These are phyloP conservation scores for Lucifuga dentata DNA, from an alignment of 2,113 vertebrate genomes.

Conservation along the genomic window DNA sequence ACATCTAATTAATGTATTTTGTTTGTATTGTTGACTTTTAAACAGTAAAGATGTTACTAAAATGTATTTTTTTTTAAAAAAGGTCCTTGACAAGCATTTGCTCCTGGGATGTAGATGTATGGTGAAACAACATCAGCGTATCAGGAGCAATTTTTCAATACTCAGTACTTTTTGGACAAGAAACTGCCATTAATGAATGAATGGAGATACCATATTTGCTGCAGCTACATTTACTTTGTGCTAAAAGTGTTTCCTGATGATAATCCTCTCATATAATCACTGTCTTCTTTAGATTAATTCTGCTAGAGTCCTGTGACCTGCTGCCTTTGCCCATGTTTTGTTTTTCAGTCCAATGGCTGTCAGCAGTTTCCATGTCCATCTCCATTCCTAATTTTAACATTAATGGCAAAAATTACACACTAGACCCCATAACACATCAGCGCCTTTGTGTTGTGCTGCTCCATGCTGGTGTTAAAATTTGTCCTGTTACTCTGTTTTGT, in stretches of 20 bases:
- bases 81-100: conserved; percentile 1
- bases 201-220: not conserved
- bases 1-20: not conserved
- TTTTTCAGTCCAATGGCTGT: not conserved
- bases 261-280: not conserved
- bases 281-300: not conserved
- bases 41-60: not conserved
- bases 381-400: not conserved
- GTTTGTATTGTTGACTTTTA: not conserved
- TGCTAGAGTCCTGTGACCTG: not conserved
- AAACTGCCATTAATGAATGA: not conserved
- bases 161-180: not conserved
- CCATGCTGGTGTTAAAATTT: not conserved
- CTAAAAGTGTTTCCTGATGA: not conserved
- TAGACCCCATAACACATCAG: conserved; percentile 9
- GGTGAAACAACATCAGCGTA: conserved; percentile 16
- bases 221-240: not conserved
- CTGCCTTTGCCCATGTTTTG: not conserved
- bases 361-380: not conserved
- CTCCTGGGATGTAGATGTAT: conserved; percentile 22
- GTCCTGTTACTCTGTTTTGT: no score
- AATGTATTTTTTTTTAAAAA: conserved; percentile 8
- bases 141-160: conserved; percentile 2
- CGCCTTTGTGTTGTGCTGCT: not conserved
- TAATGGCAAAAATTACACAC: conserved; percentile 33